These are phyloP conservation scores for Accipiter virgatus DNA, from an alignment of 2,113 vertebrate genomes.

Conservation along the genomic window DNA sequence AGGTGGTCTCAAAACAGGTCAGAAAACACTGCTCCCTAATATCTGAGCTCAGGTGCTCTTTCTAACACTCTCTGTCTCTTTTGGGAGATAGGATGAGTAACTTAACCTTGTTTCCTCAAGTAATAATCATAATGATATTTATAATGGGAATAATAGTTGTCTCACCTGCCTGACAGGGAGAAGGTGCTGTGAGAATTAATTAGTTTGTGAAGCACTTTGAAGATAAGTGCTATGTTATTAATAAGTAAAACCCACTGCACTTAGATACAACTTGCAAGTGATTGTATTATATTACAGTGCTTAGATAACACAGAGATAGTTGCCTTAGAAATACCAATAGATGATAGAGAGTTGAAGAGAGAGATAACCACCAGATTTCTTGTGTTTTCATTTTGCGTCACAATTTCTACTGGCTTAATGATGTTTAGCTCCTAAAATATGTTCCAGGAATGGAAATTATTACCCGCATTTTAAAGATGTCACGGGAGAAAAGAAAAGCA, in stretches of 20 bases:
- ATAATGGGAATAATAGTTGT: slow-evolving; percentile 36
- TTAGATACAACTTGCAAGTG: slow-evolving; percentile 47
- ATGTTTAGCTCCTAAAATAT: background rate
- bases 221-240: slow-evolving; percentile 57
- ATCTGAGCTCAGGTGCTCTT: background rate
- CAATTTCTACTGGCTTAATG: background rate
- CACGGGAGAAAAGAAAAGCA: background rate
- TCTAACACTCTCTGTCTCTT: background rate
- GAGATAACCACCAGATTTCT: background rate
- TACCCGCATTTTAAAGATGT: background rate
- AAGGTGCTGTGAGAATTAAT: slow-evolving; percentile 58
- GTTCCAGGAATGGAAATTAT: background rate
- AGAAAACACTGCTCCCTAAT: background rate
- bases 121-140: slow-evolving; percentile 13
- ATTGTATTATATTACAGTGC: slow-evolving; percentile 45
- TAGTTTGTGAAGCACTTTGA: slow-evolving; percentile 59
- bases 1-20: background rate
- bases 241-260: slow-evolving; percentile 53
- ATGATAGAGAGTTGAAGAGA: background rate
- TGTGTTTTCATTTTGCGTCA: background rate
- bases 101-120: slow-evolving; percentile 47
- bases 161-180: slow-evolving; percentile 51
- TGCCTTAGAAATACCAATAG: slow-evolving; percentile 49
- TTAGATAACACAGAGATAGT: slow-evolving; percentile 56
- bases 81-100: slow-evolving; percentile 13